A percentile compares a stretch with the other conserved stretches of the same genome.
Evolutionary conservation across 2,888 invertebrate genomes (phyloP).

Genomic region (Papilio gigon): DNA sequence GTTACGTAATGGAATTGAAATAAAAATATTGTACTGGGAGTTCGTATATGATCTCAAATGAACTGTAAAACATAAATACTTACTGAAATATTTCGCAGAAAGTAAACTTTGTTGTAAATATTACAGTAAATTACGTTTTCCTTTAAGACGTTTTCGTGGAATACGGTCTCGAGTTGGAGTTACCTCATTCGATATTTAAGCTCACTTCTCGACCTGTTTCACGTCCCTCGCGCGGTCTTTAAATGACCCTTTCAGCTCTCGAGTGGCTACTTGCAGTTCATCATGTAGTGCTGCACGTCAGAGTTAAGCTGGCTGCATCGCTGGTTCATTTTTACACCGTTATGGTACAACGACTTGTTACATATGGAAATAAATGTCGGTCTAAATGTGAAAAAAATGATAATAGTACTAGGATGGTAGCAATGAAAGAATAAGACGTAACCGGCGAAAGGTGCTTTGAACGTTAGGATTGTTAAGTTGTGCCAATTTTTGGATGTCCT

Average conservation of each 20-base stretch:
- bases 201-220: constrained; percentile 14
- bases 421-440: neutral
- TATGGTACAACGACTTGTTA: too few relatives aligned
- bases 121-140: neutral
- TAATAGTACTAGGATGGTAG: too few relatives aligned
- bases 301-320: neutral
- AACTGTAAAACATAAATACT: neutral
- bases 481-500: constrained; percentile 10
- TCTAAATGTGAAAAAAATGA: too few relatives aligned
- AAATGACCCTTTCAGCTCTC: constrained; percentile 19
- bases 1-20: constrained; percentile 7
- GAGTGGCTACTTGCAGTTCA: constrained; percentile 23
- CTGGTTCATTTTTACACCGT: too few relatives aligned
- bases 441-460: neutral
- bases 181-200: constrained; percentile 24
- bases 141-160: neutral
- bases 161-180: neutral
- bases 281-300: neutral
- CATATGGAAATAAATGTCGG: too few relatives aligned
- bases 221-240: neutral
- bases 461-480: neutral
- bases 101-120: neutral
- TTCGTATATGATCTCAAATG: neutral
- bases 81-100: neutral
- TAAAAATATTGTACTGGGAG: constrained; percentile 2